phyloP scores from a whole-genome alignment of 1,140 invertebrate species.

The Cherax quadricarinatus region DNA sequence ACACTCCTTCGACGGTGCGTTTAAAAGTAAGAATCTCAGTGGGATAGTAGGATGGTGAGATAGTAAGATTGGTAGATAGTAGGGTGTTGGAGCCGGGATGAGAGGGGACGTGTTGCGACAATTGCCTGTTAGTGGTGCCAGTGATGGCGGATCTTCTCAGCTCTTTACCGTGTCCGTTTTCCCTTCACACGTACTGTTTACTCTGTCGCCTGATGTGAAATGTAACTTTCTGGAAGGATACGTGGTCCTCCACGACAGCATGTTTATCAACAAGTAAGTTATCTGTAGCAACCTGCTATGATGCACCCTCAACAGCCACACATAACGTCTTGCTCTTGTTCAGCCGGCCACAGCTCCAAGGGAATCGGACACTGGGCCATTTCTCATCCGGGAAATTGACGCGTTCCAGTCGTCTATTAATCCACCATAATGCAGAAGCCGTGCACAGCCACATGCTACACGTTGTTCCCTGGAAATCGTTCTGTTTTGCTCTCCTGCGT shows the following conservation, averaged over 20 bases:
- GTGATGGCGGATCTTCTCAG: constrained; percentile 57
- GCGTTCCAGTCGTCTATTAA: constrained; percentile 68
- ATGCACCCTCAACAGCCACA: not conserved
- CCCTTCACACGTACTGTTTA: not conserved
- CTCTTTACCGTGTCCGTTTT: constrained; percentile 61
- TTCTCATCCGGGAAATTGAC: constrained; percentile 68
- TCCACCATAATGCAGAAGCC: constrained; percentile 67
- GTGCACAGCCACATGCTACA: constrained; percentile 55
- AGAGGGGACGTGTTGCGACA: constrained; percentile 28
- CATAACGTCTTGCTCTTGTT: no score
- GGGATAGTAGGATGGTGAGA: not conserved
- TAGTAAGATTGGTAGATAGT: no score
- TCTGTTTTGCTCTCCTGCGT: constrained; percentile 11
- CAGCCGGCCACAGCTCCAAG: not conserved
- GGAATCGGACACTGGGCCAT: constrained; percentile 56
- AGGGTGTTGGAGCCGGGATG: not conserved
- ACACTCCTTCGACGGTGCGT: no score
- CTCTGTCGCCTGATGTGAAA: no score
- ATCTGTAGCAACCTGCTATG: no score
- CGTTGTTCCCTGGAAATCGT: constrained; percentile 21
- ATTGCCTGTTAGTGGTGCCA: constrained; percentile 49
- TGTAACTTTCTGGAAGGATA: no score
- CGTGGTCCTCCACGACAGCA: no score
- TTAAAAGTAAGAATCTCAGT: not conserved
- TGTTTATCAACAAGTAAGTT: no score